Percentiles rank a stretch among this genome's conserved stretches.
These are phyloP conservation scores for Caenorhabditis imperialis DNA, from an alignment of 2,888 invertebrate genomes.

Conservation along the genomic window DNA sequence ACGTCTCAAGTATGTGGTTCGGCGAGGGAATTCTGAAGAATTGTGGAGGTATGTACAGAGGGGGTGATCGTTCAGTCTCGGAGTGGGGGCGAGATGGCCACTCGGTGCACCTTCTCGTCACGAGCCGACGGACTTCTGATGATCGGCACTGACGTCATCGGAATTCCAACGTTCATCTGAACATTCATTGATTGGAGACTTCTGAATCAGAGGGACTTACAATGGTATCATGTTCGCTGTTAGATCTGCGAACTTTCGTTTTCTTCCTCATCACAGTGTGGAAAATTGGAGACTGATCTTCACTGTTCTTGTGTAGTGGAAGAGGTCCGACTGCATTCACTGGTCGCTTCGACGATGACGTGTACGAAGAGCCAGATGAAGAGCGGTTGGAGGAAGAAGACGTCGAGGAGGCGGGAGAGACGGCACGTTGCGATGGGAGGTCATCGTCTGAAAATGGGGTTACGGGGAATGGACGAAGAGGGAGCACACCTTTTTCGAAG, in stretches of 20 bases:
- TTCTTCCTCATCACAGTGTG: constrained; percentile 71
- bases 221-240: constrained; percentile 64
- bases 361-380: constrained; percentile 41
- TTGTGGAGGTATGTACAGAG: constrained; percentile 28
- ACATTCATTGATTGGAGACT: too few relatives aligned
- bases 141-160: constrained; percentile 55
- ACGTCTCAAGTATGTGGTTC: constrained; percentile 51
- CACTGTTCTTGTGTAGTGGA: constrained; percentile 32
- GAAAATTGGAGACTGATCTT: constrained; percentile 66
- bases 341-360: constrained; percentile 43
- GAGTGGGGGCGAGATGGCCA: constrained; percentile 50
- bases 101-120: constrained; percentile 44
- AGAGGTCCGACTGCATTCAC: constrained; percentile 51
- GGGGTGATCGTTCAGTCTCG: constrained; percentile 37
- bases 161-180: constrained; percentile 51
- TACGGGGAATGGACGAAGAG: neutral
- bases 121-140: constrained; percentile 60
- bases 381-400: constrained; percentile 56
- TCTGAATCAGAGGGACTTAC: too few relatives aligned
- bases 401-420: constrained; percentile 63
- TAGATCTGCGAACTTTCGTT: constrained; percentile 60
- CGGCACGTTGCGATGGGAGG: constrained; percentile 61
- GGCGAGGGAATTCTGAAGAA: constrained; percentile 22
- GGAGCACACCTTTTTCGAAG: constrained; percentile 68
- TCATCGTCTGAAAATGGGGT: constrained; percentile 60